Conservation (phyloP, 2,113 vertebrate species). For the Hydrolagus affinis region DNA sequence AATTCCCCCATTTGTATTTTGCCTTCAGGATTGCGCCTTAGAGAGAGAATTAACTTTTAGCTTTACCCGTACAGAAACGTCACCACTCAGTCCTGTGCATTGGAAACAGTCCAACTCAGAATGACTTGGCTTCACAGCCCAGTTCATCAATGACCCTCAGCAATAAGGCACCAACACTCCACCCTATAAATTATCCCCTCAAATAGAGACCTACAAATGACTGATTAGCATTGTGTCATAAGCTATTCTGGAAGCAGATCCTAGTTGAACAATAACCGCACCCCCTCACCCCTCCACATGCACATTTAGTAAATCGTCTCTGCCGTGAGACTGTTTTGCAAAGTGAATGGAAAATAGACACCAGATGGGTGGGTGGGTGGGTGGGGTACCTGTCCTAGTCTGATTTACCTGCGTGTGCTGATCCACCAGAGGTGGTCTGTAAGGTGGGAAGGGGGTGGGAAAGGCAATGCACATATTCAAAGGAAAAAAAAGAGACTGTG, state of each 20-base stretch:
- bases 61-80: background rate
- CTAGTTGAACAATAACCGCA: background rate
- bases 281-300: no score
- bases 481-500: slow-evolving; percentile 15
- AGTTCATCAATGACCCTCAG: no score
- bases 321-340: background rate
- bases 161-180: background rate
- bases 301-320: background rate
- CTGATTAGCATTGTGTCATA: background rate
- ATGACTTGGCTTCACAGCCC: background rate
- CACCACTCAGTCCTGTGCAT: background rate
- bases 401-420: background rate
- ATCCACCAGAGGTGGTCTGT: background rate
- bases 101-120: background rate
- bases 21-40: background rate
- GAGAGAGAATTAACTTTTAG: background rate
- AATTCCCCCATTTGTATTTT: background rate
- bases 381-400: background rate
- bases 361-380: no score
- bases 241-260: background rate
- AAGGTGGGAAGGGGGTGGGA: background rate
- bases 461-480: slow-evolving; percentile 1
- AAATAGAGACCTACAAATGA: background rate
- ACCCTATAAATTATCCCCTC: background rate
- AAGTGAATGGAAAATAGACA: background rate